phyloP scores from a whole-genome alignment of 2,797 vertebrate genomes.

The Synaphobranchus kaupii region DNA sequence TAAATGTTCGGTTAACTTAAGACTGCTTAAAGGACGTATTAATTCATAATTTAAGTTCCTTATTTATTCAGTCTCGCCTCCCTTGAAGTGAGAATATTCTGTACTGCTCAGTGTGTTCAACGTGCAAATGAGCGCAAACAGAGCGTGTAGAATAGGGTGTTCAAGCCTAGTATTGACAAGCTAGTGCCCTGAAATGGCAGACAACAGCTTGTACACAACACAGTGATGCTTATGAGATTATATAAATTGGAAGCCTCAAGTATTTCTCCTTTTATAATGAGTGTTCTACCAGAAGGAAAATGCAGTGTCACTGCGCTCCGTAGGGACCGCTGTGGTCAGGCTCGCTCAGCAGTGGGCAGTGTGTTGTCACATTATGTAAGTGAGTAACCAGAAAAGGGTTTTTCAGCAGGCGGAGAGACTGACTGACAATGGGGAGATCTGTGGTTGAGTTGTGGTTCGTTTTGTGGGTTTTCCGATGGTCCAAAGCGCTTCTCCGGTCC shows the following conservation, averaged over 20 bases:
- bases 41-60: neutral
- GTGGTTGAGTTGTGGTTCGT: neutral
- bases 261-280: neutral
- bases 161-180: neutral
- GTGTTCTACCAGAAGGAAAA: neutral
- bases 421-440: neutral
- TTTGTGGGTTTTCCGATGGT: neutral
- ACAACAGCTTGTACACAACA: neutral
- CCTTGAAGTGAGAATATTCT: neutral
- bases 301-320: neutral
- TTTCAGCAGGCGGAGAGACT: neutral
- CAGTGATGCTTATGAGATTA: neutral
- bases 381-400: neutral
- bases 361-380: constrained; percentile 1
- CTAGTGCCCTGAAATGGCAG: neutral
- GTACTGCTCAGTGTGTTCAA: neutral
- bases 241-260: neutral
- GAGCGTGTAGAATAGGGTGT: neutral
- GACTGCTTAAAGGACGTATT: neutral
- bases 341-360: neutral
- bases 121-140: neutral
- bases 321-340: neutral
- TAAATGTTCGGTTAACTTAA: neutral
- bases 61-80: neutral
- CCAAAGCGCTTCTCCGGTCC: neutral